Conservation (phyloP, 2,888 invertebrate genomes). For the Drosophila maculinotata region DNA sequence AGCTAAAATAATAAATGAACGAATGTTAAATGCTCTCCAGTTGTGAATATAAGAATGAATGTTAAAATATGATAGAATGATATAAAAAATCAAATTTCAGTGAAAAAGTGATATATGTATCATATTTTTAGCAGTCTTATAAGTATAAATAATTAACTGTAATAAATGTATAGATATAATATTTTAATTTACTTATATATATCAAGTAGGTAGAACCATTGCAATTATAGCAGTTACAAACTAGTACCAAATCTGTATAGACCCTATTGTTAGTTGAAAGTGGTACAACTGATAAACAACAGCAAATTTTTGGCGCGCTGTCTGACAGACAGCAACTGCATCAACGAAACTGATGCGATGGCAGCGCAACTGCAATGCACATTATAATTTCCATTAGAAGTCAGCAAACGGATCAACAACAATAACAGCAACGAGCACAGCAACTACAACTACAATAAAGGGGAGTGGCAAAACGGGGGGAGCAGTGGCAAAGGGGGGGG, state of each 20-base stretch:
- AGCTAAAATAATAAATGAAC: background rate
- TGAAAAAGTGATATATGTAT: no score
- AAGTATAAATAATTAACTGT: no score
- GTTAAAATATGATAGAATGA: background rate
- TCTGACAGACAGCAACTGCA: constrained; percentile 28
- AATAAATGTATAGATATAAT: no score
- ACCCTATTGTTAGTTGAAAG: constrained; percentile 6
- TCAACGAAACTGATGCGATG: constrained; percentile 45
- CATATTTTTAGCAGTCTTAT: no score
- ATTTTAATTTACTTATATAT: no score
- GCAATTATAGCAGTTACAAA: constrained; percentile 3
- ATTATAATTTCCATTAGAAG: constrained; percentile 79
- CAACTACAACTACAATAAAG: constrained; percentile 11
- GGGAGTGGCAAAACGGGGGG: constrained; percentile 19
- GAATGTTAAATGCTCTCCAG: constrained; percentile 34
- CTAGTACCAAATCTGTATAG: constrained; percentile 20
- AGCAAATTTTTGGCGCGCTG: constrained; percentile 58
- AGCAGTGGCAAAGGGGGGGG: background rate
- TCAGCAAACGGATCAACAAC: constrained; percentile 47
- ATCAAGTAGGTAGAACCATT: no score
- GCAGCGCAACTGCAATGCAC: constrained; percentile 67
- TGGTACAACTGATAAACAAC: constrained; percentile 55
- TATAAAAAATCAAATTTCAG: no score
- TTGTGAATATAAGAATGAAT: background rate
- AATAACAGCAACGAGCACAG: constrained; percentile 14